Evolutionary conservation across 2,797 vertebrate species (phyloP).

Genomic region (Phoxinus dragarum): DNA sequence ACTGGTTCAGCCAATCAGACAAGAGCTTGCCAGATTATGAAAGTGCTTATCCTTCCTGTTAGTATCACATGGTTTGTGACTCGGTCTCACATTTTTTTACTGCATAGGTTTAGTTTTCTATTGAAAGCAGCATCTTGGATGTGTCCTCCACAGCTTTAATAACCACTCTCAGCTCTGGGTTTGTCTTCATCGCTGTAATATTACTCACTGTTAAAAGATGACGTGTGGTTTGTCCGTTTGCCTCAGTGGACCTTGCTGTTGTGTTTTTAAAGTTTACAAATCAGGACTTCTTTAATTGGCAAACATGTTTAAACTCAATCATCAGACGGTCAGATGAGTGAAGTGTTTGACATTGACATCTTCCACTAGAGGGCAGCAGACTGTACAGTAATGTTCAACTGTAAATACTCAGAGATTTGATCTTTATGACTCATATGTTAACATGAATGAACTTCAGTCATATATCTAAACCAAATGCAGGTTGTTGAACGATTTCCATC

Average conservation of each 20-base stretch:
- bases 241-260: neutral
- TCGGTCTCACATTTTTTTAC: neutral
- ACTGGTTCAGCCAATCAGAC: neutral
- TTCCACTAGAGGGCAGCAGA: slow-evolving; percentile 59
- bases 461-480: neutral
- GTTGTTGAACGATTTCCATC: neutral
- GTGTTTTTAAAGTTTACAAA: neutral
- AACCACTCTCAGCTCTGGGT: neutral
- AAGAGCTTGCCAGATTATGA: neutral
- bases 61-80: neutral
- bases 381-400: slow-evolving; percentile 17
- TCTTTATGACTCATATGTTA: neutral
- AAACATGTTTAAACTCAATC: neutral
- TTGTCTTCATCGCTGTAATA: neutral
- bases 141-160: neutral
- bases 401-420: slow-evolving; percentile 6
- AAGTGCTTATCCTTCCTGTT: neutral
- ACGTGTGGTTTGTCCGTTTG: neutral
- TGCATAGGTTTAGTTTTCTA: neutral
- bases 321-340: neutral
- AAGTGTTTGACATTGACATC: slow-evolving; percentile 34
- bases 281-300: neutral
- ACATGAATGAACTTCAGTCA: neutral
- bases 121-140: neutral
- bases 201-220: neutral